Base-by-base conservation (phyloP, 2,888 invertebrate species). In the Thera obeliscata region DNA sequence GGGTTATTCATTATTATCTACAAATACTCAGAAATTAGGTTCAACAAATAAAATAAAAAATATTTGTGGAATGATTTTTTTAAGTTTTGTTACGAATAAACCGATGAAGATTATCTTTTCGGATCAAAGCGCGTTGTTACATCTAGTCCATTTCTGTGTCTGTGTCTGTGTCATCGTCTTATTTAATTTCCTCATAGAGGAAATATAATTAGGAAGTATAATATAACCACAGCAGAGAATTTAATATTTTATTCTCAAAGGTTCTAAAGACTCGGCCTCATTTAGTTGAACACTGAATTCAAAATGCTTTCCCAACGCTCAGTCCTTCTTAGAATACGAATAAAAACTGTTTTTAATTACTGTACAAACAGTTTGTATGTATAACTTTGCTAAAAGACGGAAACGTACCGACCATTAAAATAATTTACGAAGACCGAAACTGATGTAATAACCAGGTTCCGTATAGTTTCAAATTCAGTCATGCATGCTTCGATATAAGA, bases 391-490 rank as follows among this genome's bases (percentile, higher is more conserved):
- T 72, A 76, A 78, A 78, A 80, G 72, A 75, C 74, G 72, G 75
- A 78, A 79, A 74, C 78, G 77, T 78, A 76, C 72, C 73, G 67
- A 66, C 78, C 78, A 80, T 83, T 80, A 80, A 76, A 76, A 75
- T 67, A 67, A 61, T 52, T 61, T 65, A 76, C 73, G 63, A 77
- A 74, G 78, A 11, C 35, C 7, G 56, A 59, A 36, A 9, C 56
- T 33, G n/a, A n/a, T 36, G n/a, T 11, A 22, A 3, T 7, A 8
- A 2, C 64, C 48, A 8, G 76, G 80, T 80, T 81, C 43, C 2
- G 43, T 46, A 38, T 22, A 22, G 22, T 22, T 22, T 22, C 22
- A 22, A 22, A 22, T 22, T 22, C 22, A 22, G 22, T 22, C 22
- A 22, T 22, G 22, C 22, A 22, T 22, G 22, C 22, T 22, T 22